These are phyloP conservation scores for Drosophila pallidifrons DNA, from an alignment of 1,140 invertebrate species.

Conservation along the genomic window DNA sequence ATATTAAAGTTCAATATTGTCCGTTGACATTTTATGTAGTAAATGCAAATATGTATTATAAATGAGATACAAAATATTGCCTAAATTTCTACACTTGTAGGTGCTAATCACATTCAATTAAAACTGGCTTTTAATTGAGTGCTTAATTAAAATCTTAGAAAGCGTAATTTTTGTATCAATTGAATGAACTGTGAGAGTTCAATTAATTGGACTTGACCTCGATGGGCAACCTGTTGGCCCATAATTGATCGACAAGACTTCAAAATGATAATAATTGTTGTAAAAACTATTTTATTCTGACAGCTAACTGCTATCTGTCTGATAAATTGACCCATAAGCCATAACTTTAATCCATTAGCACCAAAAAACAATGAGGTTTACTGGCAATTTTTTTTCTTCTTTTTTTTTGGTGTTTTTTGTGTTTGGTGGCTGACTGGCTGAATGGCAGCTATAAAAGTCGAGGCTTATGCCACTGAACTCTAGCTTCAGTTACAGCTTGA, in stretches of 20 bases:
- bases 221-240: neutral
- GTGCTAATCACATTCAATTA: neutral
- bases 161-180: neutral
- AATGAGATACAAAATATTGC: no score
- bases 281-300: constrained; percentile 14
- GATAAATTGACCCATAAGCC: constrained; percentile 40
- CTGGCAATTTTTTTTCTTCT: constrained; percentile 32
- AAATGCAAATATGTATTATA: neutral
- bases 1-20: no score
- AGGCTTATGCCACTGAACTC: constrained; percentile 64
- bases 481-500: constrained; percentile 47
- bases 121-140: neutral
- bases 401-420: constrained; percentile 17
- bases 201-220: constrained; percentile 6
- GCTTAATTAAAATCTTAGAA: neutral
- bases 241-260: constrained; percentile 5
- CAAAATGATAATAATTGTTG: neutral
- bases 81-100: no score
- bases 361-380: constrained; percentile 64
- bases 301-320: constrained; percentile 21
- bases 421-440: constrained; percentile 26
- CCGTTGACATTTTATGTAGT: no score
- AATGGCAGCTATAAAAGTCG: constrained; percentile 50
- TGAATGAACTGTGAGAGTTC: neutral
- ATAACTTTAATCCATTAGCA: constrained; percentile 59